phyloP scores from a whole-genome alignment of 2,797 vertebrate genomes.

The Rhynchotus rufescens region DNA sequence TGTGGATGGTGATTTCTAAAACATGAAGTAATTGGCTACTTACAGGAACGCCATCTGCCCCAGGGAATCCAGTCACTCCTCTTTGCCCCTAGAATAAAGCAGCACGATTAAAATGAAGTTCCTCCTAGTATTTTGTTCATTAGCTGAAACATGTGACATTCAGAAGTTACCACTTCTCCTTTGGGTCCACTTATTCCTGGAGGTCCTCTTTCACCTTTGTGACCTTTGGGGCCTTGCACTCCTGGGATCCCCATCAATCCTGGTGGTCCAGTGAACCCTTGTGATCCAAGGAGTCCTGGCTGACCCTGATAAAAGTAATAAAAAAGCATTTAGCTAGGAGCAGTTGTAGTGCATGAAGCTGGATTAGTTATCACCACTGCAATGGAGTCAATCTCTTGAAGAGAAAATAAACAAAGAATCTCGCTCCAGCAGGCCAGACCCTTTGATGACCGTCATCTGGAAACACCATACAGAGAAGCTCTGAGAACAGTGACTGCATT shows the following conservation, averaged over 20 bases:
- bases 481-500: not conserved
- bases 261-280: constrained; percentile 86
- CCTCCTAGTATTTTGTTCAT: not conserved
- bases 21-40: constrained; percentile 71
- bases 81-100: constrained; percentile 85
- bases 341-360: not conserved
- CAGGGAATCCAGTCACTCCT: constrained; percentile 92
- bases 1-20: constrained; percentile 15
- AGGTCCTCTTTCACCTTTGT: constrained; percentile 88
- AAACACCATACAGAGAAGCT: not conserved
- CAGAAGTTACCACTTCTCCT: constrained; percentile 88
- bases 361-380: not conserved
- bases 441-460: not conserved
- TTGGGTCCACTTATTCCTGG: constrained; percentile 87
- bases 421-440: not conserved
- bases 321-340: constrained; percentile 18
- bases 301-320: constrained; percentile 83
- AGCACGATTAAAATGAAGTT: not conserved
- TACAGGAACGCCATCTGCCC: constrained; percentile 93
- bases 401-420: not conserved
- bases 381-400: not conserved
- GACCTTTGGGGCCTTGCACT: constrained; percentile 89
- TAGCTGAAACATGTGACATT: not conserved
- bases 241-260: constrained; percentile 88
- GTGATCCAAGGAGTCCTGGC: constrained; percentile 87